phyloP scores from a whole-genome alignment of 2,113 vertebrate species.

The Ginglymostoma cirratum region DNA sequence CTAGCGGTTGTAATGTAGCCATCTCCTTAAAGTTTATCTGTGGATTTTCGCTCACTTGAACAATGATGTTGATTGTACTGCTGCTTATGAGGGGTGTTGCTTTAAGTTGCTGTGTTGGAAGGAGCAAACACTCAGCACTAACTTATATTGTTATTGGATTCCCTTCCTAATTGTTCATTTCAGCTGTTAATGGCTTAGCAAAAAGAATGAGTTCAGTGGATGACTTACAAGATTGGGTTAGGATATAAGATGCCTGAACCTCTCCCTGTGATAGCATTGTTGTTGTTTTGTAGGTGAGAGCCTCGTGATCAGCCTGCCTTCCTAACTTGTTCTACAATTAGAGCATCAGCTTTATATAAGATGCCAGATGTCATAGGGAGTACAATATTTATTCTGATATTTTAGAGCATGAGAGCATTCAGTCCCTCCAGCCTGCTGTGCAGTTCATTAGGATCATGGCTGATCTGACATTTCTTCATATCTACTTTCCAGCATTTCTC shows the following conservation, averaged over 20 bases:
- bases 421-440: too few relatives aligned
- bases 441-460: too few relatives aligned
- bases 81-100: background rate
- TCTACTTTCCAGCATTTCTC: too few relatives aligned
- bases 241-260: background rate
- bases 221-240: background rate
- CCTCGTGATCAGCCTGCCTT: background rate
- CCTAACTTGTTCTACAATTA: background rate
- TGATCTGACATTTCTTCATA: too few relatives aligned
- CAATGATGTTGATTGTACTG: background rate
- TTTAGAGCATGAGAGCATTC: background rate
- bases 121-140: background rate
- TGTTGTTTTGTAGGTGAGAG: background rate
- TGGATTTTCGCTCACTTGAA: background rate
- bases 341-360: background rate
- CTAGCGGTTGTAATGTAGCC: background rate
- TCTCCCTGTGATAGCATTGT: background rate
- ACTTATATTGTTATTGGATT: background rate
- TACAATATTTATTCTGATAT: background rate
- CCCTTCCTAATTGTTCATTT: background rate
- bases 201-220: background rate
- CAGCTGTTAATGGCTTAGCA: background rate
- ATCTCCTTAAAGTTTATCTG: background rate
- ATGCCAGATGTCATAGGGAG: background rate
- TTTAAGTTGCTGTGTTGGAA: background rate